Evolutionary conservation across 2,113 vertebrate species (phyloP).

Genomic region (Pelecanus crispus): DNA sequence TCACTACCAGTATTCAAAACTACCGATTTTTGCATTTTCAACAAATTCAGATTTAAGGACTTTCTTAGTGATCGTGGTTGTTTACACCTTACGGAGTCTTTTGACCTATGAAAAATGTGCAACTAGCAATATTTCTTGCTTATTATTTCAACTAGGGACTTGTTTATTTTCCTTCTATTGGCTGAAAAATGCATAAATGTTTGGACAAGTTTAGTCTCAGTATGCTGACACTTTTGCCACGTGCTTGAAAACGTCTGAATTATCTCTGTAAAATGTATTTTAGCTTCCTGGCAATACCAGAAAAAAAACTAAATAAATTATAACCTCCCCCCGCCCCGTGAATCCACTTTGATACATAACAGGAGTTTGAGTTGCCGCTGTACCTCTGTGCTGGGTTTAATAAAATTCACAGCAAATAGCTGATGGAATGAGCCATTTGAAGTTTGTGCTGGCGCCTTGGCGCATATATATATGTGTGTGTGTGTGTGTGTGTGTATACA

Average conservation of each 20-base stretch:
- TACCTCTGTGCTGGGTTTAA: slow-evolving; percentile 23
- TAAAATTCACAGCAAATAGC: slow-evolving; percentile 34
- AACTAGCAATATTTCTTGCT: background rate
- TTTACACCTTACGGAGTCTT: background rate
- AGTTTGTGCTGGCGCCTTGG: slow-evolving; percentile 23
- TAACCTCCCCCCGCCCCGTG: background rate
- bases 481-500: fast-evolving
- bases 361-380: slow-evolving; percentile 34
- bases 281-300: background rate
- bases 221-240: background rate
- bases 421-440: slow-evolving; percentile 28
- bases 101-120: background rate
- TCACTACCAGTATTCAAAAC: background rate
- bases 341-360: slow-evolving; percentile 16
- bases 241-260: background rate
- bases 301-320: background rate
- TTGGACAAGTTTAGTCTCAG: background rate
- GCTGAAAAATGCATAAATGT: slow-evolving; percentile 3
- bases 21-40: background rate
- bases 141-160: background rate
- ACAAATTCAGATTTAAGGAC: background rate
- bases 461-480: background rate
- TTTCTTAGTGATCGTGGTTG: background rate
- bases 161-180: background rate
- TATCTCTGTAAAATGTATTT: slow-evolving; percentile 18